Conservation (phyloP, 2,888 invertebrate genomes). For the Augochlorella aurata region DNA sequence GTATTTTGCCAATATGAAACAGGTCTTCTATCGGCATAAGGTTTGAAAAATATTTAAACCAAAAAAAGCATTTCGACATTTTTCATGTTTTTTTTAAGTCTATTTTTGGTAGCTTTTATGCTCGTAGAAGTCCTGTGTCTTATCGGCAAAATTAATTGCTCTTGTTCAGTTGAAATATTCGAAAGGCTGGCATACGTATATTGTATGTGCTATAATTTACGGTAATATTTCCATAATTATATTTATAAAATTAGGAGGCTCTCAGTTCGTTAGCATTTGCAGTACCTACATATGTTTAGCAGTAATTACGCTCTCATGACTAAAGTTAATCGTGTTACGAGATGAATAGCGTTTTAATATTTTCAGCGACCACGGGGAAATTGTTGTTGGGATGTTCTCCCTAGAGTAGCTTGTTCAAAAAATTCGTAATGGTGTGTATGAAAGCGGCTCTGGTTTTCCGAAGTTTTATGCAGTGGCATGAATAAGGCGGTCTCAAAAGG, state of each 20-base stretch:
- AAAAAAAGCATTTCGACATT: no score
- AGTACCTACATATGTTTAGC: no score
- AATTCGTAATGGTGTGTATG: background rate
- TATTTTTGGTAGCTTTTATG: no score
- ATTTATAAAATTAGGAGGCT: background rate
- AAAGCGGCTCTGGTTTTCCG: conserved; percentile 1
- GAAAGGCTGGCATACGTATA: background rate
- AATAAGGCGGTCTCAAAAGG: background rate
- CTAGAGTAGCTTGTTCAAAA: background rate
- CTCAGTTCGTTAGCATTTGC: background rate
- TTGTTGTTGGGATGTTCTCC: background rate
- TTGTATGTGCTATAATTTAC: background rate
- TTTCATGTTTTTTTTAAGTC: no score
- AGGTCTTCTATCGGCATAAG: no score
- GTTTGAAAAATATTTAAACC: no score
- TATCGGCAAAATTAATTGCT: no score
- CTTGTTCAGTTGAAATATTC: background rate
- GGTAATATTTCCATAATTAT: background rate
- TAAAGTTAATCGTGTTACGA: background rate
- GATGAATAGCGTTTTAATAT: background rate
- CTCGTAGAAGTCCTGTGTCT: no score
- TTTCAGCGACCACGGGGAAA: background rate
- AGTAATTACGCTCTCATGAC: background rate
- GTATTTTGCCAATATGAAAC: no score
- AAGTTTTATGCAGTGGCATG: background rate